A percentile compares a stretch with the other conserved stretches of the same genome.
These are phyloP conservation scores for Nowickia ferox DNA, from an alignment of 2,888 invertebrate genomes.

Conservation along the genomic window DNA sequence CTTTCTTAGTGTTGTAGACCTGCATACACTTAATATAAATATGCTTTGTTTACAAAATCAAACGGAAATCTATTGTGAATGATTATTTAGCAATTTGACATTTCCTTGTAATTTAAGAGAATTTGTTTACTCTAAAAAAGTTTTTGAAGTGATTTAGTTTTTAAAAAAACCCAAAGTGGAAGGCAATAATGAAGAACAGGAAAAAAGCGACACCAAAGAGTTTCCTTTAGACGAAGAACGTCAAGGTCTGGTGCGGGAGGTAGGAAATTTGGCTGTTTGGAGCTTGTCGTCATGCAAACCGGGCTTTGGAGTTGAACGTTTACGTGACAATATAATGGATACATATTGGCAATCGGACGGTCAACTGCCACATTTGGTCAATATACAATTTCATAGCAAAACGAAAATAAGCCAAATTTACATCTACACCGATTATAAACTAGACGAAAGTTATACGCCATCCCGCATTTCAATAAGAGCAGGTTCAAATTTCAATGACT, in stretches of 20 bases:
- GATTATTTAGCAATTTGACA: not conserved
- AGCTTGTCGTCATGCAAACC: constrained; percentile 99
- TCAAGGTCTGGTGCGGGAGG: constrained; percentile 88
- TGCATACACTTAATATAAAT: too few relatives aligned
- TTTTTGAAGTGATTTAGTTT: not conserved
- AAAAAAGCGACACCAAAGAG: constrained; percentile 75
- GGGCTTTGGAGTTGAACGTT: constrained; percentile 98
- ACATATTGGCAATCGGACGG: constrained; percentile 99
- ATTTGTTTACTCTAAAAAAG: not conserved
- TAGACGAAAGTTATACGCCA: constrained; percentile 99
- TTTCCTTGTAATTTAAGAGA: not conserved
- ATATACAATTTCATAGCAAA: constrained; percentile 97
- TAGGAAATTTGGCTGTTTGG: constrained; percentile 97
- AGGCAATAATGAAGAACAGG: constrained; percentile 76
- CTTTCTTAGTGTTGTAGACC: too few relatives aligned
- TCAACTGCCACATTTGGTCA: constrained; percentile 98
- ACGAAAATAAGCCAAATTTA: constrained; percentile 97
- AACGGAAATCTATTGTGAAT: not conserved
- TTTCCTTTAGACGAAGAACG: constrained; percentile 82
- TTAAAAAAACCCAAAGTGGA: constrained; percentile 73
- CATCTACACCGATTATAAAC: constrained; percentile 98
- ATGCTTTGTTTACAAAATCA: too few relatives aligned
- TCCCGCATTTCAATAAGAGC: constrained; percentile 96
- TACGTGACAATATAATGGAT: constrained; percentile 97
- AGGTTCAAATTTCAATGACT: constrained; percentile 97